Evolutionary conservation across 1,140 invertebrate species (phyloP), one percentile per base, ranked within the genome.

Genomic region (Maconellicoccus hirsutus): DNA sequence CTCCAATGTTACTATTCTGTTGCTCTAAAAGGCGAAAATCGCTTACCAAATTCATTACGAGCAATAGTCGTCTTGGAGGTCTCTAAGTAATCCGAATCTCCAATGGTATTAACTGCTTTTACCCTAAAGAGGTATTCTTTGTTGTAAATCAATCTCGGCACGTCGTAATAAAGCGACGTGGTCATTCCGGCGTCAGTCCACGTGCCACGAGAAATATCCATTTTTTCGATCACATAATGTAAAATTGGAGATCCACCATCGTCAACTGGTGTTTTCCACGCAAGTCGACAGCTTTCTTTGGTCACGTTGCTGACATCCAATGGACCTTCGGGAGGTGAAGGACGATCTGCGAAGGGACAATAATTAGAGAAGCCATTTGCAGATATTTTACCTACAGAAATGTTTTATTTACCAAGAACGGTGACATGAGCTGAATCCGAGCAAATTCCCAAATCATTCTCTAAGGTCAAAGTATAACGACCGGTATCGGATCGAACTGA

Each of bases 181-280:
- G 89, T 88, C 87, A 92, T 92, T 39, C 92, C 92, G 75, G 92
- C 93, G 79, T 96, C 93, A 19, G 91, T 89, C 97, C 96, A 98
- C 1, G 93, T 94, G 70, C 94, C 95, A 73, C 94, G 84, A 0
- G 92, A 89, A 0, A 94, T 84, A 77, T 98, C 96, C 92, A 97
- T 97, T 81, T 98, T 98, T 79, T 99, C 96, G 71, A 98, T 86
- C 29, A 98, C 83, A 77, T 98, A 99, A 78, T 97, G 94, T n/a
- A 94, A 81, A 76, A 97, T 96, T 14, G 94, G 93, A 70, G 89
- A 91, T 38, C 94, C 95, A 73, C 95, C 94, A 79, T 95, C 92
- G 77, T 95, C 92, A 61, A 87, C 81, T 26, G 95, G 91, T 73
- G 87, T 79, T 76, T 86, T 87, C 93, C 93, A 94, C 33, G 87